Base-by-base conservation (phyloP, 2,113 vertebrate species). In the Periophthalmodon schlosseri region DNA sequence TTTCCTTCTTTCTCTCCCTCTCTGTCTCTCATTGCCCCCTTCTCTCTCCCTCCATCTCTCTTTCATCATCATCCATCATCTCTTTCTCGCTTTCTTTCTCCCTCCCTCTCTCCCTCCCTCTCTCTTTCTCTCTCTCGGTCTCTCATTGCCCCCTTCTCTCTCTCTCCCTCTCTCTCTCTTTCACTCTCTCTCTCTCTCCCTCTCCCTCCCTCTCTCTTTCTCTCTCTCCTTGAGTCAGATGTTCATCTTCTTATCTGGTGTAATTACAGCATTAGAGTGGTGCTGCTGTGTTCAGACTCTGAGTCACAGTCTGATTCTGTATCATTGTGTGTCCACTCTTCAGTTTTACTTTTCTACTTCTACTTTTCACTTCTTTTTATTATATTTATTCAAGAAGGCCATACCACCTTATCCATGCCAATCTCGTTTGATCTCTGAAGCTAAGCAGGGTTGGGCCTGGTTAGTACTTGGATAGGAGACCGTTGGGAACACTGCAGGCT, bases 161-260 rank as follows among this genome's bases (percentile, higher is more conserved):
- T n/a, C 18, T 52, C 50, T 18, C 16, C 24, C 2, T 24, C 56
- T 14, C 56, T 58, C 56, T 58, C 21, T 14, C 11, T 21, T 6
- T n/a, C 8, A 10, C 9, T 7, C 16, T 10, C 49, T 50, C 9
- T 50, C 49, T 5, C 1, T 54, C 18, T 10, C 20, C 8, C 18
- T 52, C 50, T 18, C 16, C 24, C 2, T 24, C 56, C 13, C 56
- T 58, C 56, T 58, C 21, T 14, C 11, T 21, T 6, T n/a, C 8
- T 5, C n/a, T n/a, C 18, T n/a, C 56, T 57, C 56, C 21, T 13
- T 57, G 16, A 18, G 50, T 50, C 50, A 52, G 50, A 21, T 58
- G 23, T 60, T 60, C n/a, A 60, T 60, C 57, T 60, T 60, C 57
- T 23, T 60, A 60, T 60, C 57, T 60, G 57, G 21, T 60, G n/a